phyloP scores from a whole-genome alignment of 2,797 vertebrate genomes.

The Apogon talboti region DNA sequence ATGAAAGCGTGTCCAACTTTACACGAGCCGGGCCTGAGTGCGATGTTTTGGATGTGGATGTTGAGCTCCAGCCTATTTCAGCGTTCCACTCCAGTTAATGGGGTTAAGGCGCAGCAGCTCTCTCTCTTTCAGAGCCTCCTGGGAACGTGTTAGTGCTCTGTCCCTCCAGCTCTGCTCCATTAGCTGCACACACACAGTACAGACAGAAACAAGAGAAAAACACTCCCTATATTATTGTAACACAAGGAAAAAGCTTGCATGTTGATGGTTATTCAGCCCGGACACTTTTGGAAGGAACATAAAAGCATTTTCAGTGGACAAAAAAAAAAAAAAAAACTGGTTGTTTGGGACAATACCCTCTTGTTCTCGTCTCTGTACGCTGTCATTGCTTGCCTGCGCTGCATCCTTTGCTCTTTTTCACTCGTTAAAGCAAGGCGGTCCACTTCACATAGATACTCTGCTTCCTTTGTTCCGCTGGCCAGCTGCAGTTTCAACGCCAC shows the following conservation, averaged over 20 bases:
- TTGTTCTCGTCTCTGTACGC: conserved; percentile 84
- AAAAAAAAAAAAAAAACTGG: neutral
- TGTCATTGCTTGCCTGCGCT: conserved; percentile 71
- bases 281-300: neutral
- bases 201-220: conserved; percentile 19
- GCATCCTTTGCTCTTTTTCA: conserved; percentile 65
- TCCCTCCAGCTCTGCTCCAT: conserved; percentile 84
- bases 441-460: conserved; percentile 56
- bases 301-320: conserved; percentile 26
- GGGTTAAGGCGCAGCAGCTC: conserved; percentile 80
- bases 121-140: conserved; percentile 78
- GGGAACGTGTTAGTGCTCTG: conserved; percentile 77
- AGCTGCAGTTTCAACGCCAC: conserved; percentile 60
- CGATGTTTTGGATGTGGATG: conserved; percentile 19
- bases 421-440: conserved; percentile 63
- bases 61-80: conserved; percentile 69
- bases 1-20: neutral
- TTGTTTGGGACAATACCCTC: conserved; percentile 59
- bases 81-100: conserved; percentile 85
- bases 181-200: conserved; percentile 68
- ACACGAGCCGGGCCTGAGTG: conserved; percentile 3
- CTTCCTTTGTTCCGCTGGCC: conserved; percentile 62
- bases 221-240: conserved; percentile 22
- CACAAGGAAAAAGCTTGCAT: neutral
- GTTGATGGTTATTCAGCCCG: conserved; percentile 18